Evolutionary conservation across 1,140 invertebrate genomes (phyloP), one percentile per base, ranked within the genome.

Genomic region (Cydia strobilella): DNA sequence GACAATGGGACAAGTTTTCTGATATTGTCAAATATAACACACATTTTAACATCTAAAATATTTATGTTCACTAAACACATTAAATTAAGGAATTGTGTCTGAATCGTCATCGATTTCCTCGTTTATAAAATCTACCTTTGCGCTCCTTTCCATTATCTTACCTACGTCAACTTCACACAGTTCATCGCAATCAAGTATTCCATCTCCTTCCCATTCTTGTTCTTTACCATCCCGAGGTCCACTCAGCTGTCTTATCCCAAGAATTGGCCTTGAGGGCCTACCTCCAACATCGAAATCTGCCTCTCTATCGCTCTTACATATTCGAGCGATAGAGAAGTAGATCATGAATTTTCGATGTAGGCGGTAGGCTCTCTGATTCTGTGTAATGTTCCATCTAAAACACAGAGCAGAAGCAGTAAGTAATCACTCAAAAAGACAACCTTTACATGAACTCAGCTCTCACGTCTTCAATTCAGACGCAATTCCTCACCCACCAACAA

Each of bases 11-110:
- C 31, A 35, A 6, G 15, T 20, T 20, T 35, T 69, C 35, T 35
- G n/a, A 42, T n/a, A 69, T 69, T 69, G 65, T 69, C 31, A 69
- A 69, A 69, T 18, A 35, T 69, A 59, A 59, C 51, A 59, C 51
- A 20, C n/a, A 59, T 3, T 13, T 69, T 31, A 65, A 65, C 62
- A 65, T 15, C 15, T 5, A 65, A 31, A 35, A 27, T 31, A 66
- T 25, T 13, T 27, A 66, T 69, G 65, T 69, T 69, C 35, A 69
- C 65, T 42, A 39, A 69, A 69, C n/a, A 35, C 13, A 20, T 69
- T 15, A 27, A 35, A 7, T 18, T 39, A 35, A 35, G 27, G 65
- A 66, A 69, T 69, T 69, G 65, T 35, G 65, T 69, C 65, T 69
- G 65, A 69, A 18, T 15, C 3, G 6, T 65, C 63, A 65, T 5